Percentiles rank a stretch among this genome's conserved stretches.
Evolutionary conservation across 2,113 vertebrate species (phyloP).

Genomic region (Forbesichthys papilliferus): DNA sequence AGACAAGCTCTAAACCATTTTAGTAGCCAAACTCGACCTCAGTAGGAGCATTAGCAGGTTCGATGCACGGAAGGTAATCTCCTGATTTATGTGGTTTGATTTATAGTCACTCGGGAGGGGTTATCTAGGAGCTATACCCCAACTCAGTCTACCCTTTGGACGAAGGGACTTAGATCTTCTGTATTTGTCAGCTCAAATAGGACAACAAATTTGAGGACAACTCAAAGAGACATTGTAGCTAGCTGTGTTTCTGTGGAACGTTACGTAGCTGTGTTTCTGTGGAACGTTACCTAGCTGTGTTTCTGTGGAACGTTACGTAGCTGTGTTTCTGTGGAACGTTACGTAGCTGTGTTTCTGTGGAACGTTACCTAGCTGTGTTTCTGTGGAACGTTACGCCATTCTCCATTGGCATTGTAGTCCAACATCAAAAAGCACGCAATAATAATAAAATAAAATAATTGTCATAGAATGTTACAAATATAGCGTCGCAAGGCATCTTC

Average conservation of each 20-base stretch:
- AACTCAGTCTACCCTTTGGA: not conserved
- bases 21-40: constrained; percentile 31
- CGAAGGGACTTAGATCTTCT: constrained; percentile 33
- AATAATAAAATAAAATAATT: too few species aligned
- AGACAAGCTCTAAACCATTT: constrained; percentile 61
- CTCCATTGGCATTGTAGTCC: too few species aligned
- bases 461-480: too few species aligned
- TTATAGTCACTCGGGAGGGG: not conserved
- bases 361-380: too few species aligned
- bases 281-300: too few species aligned
- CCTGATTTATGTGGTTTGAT: constrained; percentile 9
- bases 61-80: constrained; percentile 12
- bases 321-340: too few species aligned
- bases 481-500: not conserved
- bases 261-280: too few species aligned
- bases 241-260: too few species aligned
- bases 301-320: too few species aligned
- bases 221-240: not conserved
- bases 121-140: constrained; percentile 47
- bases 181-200: constrained; percentile 7
- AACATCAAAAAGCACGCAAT: too few species aligned
- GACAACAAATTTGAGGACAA: constrained; percentile 9
- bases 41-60: constrained; percentile 10
- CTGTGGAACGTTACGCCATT: too few species aligned
- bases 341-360: too few species aligned